phyloP scores from a whole-genome alignment of 2,888 invertebrate species.

The Agelastica alni region DNA sequence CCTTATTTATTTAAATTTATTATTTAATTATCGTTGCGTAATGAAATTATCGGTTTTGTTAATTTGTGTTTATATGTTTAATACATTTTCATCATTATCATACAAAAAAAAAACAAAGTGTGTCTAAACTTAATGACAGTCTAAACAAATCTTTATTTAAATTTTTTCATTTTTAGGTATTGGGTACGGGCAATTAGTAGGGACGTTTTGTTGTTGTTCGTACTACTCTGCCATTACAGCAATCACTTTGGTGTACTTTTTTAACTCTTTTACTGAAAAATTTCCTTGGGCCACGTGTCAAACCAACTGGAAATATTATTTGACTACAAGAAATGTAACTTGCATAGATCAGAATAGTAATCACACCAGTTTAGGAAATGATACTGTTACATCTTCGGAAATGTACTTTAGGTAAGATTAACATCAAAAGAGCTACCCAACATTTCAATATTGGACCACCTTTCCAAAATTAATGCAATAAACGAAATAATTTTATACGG shows the following conservation, averaged over 20 bases:
- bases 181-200: slow-evolving; percentile 69
- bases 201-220: slow-evolving; percentile 67
- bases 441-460: no score
- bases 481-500: no score
- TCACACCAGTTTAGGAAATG: slow-evolving; percentile 1
- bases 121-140: no score
- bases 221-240: slow-evolving; percentile 80
- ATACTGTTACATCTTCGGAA: slow-evolving; percentile 57
- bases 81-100: no score
- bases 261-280: slow-evolving; percentile 69
- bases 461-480: no score
- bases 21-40: no score
- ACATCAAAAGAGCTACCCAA: no score
- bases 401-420: slow-evolving; percentile 61
- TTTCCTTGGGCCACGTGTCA: slow-evolving; percentile 78
- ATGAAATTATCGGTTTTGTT: no score
- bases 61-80: no score
- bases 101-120: no score
- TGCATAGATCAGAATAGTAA: slow-evolving; percentile 39
- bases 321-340: slow-evolving; percentile 32
- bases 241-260: slow-evolving; percentile 72
- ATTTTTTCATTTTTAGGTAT: slow-evolving; percentile 65
- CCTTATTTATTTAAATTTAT: no score
- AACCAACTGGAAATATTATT: slow-evolving; percentile 59
- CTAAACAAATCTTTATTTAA: no score